phyloP scores from a whole-genome alignment of 2,113 vertebrate genomes.

The Sapajus apella region DNA sequence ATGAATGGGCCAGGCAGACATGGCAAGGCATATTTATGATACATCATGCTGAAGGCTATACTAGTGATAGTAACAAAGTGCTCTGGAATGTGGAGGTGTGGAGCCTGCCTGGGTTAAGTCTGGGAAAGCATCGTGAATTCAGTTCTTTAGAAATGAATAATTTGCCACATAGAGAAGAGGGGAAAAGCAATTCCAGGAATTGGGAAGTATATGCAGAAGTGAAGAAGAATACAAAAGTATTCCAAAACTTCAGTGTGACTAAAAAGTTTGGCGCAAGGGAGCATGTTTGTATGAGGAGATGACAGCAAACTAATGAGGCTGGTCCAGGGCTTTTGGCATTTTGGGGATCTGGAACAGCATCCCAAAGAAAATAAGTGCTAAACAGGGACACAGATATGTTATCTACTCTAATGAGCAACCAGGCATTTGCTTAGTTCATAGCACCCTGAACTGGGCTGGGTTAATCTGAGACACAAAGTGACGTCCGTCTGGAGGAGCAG shows the following conservation, averaged over 20 bases:
- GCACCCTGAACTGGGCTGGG: background rate
- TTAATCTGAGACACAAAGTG: background rate
- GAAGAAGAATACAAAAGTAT: background rate
- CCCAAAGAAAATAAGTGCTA: background rate
- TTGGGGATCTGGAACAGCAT: background rate
- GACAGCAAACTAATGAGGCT: background rate
- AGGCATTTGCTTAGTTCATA: background rate
- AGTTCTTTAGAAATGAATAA: background rate
- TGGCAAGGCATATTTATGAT: background rate
- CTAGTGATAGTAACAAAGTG: background rate
- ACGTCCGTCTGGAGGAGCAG: background rate
- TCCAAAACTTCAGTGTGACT: background rate
- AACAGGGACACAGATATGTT: background rate
- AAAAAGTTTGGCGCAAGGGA: background rate
- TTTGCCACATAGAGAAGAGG: background rate
- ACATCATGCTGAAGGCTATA: background rate
- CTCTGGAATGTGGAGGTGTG: background rate
- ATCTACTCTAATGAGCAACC: background rate
- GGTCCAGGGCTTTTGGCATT: background rate
- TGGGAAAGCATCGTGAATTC: background rate
- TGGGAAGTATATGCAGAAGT: background rate
- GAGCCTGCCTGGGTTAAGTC: background rate
- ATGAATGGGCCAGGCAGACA: background rate
- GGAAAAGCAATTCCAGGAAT: background rate
- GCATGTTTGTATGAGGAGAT: background rate